Base-by-base conservation (phyloP, 2,113 vertebrate genomes). In the Oenanthe melanoleuca region DNA sequence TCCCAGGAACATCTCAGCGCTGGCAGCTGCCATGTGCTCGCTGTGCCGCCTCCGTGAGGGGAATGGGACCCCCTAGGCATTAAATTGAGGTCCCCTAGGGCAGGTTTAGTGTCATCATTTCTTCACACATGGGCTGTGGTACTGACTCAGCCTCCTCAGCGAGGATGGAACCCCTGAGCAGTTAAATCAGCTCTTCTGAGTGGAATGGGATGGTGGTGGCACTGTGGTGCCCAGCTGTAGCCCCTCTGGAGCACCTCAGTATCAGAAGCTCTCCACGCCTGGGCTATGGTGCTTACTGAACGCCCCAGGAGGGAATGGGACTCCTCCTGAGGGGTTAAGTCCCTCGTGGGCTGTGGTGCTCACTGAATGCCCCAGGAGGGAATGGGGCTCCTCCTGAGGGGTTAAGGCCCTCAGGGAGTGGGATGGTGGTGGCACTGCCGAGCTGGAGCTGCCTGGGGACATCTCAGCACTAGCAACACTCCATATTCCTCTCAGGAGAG, bases 91-190 rank as follows among this genome's bases (percentile, higher is more conserved):
- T 56, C 14, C 14, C 17, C 28, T 22, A 25, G n/a, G n/a, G 38
- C 53, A 47, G 29, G 14, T 8, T 64, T 49, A 26, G 12, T 29
- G 37, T 34, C 14, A 6, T 34, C 3, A 8, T 42, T 42, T 57
- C 37, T 72, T 64, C 44, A 19, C 59, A 5, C 50, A 1, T 42
- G 42, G 25, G 11, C 17, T 42, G 9, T 34, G 57, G 50, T n/a
- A 29, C 34, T 55, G 16, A 5, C 3, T 42, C 14, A 23, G 9
- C 22, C 34, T 16, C 17, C 9, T 50, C 25, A 26, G 42, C 49
- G 34, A 50, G 14, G 11, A 56, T 56, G 29, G 21, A 60, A 34
- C 3, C 16, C 24, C 31, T 2, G 11, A 34, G 17, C 0, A 0
- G 25, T 42, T 64, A 50, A 57, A 72, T 64, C 49, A 49, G 10